Base-by-base conservation (phyloP, 2,113 vertebrate genomes). In the Mus spicilegus region DNA sequence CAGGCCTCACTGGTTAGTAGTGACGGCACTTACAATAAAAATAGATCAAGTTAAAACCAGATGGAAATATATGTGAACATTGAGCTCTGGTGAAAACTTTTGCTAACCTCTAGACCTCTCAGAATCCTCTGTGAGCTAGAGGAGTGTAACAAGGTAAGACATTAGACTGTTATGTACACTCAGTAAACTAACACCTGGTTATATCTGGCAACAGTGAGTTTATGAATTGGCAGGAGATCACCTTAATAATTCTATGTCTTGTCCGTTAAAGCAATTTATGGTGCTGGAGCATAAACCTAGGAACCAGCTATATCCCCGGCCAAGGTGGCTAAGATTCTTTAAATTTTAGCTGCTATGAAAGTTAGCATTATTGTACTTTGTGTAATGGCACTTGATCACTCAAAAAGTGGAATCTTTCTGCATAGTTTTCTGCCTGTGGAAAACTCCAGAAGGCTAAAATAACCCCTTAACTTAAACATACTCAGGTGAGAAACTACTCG, bases 401-500 rank as follows among this genome's bases (percentile, higher is more conserved):
- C 56, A 94, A 49, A 75, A 93, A 80, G 88, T 10, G 28, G n/a
- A 88, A 63, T 46, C 42, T 87, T 82, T 82, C 30, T 85, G 76
- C 3, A 78, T 11, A 78, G 17, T 61, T 70, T 82, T 54, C 13
- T 49, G 51, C 49, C 78, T 85, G 75, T n/a, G 81, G 56, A 96
- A 67, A 93, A 94, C 24, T 63, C 51, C 28, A 70, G 72, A 76
- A 30, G 56, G 46, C 63, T 78, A 81, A 88, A 70, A 89, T 39
- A 87, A 26, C 54, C 80, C 39, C 73, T 80, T 58, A 73, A 84
- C 39, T 61, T 84, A 95, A 81, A 92, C 58, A 84, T 65, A 87
- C 16, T 39, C 8, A 72, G 36, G 65, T n/a, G 58, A 86, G 42
- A 94, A 30, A 77, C 56, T 49, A 78, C 1, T 78, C 7, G 58